phyloP scores from a whole-genome alignment of 2,797 vertebrate species.

The Remorina albescens region DNA sequence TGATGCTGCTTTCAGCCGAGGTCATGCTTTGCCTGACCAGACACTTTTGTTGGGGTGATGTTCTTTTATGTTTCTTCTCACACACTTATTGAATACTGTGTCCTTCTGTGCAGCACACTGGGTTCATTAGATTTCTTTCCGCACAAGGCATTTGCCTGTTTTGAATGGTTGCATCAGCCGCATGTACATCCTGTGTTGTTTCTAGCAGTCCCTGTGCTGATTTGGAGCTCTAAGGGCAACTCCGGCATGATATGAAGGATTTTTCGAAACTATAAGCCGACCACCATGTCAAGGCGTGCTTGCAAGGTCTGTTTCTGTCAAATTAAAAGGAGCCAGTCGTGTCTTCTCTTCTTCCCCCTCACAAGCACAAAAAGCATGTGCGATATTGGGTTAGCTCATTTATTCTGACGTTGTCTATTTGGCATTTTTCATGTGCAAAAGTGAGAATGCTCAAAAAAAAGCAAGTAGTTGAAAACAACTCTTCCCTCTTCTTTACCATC shows the following conservation, averaged over 20 bases:
- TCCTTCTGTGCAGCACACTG: background rate
- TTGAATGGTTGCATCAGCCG: too few species aligned
- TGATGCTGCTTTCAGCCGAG: conserved; percentile 50
- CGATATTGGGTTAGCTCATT: background rate
- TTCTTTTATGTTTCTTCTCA: conserved; percentile 17
- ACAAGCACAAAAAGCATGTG: background rate
- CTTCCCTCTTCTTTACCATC: background rate
- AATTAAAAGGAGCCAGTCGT: background rate
- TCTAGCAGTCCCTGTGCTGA: too few species aligned
- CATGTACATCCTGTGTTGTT: background rate
- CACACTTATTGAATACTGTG: background rate
- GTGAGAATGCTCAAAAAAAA: background rate
- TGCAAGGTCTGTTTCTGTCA: background rate
- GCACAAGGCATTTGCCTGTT: background rate
- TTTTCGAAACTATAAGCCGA: background rate
- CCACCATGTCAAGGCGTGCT: background rate
- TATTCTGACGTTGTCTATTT: background rate
- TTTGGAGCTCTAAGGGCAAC: too few species aligned
- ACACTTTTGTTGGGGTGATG: conserved; percentile 26
- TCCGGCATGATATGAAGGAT: background rate
- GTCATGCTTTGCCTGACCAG: conserved; percentile 48
- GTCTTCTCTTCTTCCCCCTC: background rate
- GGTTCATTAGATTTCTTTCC: background rate
- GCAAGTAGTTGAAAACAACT: background rate
- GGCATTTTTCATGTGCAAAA: background rate